Evolutionary conservation across 1,140 invertebrate genomes (phyloP).

Genomic region (Nylanderia fulva): DNA sequence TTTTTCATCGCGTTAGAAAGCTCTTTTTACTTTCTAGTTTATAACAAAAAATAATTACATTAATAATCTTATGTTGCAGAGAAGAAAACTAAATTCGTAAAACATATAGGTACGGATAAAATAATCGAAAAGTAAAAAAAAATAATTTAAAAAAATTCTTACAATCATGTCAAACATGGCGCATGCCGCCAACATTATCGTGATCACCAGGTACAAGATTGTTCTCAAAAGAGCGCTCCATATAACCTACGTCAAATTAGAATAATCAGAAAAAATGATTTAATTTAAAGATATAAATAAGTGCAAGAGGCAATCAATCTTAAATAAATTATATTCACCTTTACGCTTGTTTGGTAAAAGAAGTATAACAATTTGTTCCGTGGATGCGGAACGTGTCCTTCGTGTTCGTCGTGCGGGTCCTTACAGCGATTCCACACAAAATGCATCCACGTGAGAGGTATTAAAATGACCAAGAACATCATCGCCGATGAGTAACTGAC

Average conservation of each 20-base stretch:
- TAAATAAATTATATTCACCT: constrained; percentile 66
- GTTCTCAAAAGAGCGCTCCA: constrained; percentile 88
- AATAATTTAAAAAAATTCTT: constrained; percentile 61
- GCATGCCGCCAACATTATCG: constrained; percentile 87
- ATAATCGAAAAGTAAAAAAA: background rate
- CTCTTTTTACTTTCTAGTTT: background rate
- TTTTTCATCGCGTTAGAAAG: background rate
- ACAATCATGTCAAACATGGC: constrained; percentile 89
- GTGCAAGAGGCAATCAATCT: background rate
- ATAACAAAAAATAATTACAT: background rate
- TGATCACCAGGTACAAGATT: constrained; percentile 89
- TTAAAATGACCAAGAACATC: constrained; percentile 85
- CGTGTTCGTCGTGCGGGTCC: constrained; percentile 83
- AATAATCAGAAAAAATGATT: background rate
- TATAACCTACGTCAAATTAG: constrained; percentile 81
- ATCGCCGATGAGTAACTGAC: constrained; percentile 84
- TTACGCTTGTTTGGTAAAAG: constrained; percentile 85
- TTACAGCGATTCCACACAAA: constrained; percentile 88
- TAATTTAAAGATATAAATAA: background rate
- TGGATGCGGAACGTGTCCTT: constrained; percentile 84
- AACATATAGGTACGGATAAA: background rate
- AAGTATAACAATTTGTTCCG: constrained; percentile 82
- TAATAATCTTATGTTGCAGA: background rate
- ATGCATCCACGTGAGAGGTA: constrained; percentile 89
- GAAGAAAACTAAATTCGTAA: background rate